phyloP scores from a whole-genome alignment of 2,888 invertebrate species.

The Pandemis corylana region DNA sequence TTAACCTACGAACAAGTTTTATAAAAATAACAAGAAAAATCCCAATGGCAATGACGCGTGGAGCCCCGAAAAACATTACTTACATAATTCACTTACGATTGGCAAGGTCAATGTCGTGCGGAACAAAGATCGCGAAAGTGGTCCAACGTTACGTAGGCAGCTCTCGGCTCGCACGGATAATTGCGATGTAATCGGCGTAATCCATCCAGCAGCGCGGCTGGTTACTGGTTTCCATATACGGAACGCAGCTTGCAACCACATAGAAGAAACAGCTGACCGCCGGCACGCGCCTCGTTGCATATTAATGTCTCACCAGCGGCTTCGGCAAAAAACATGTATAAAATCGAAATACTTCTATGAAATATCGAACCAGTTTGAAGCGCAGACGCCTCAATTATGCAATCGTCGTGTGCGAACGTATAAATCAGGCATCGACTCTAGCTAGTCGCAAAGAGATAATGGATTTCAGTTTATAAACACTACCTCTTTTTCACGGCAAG shows the following conservation, averaged over 20 bases:
- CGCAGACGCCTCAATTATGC: constrained; percentile 74
- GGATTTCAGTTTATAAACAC: constrained; percentile 57
- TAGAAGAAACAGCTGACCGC: constrained; percentile 83
- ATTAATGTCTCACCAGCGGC: constrained; percentile 75
- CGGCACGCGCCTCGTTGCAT: constrained; percentile 81
- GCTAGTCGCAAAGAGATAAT: constrained; percentile 56
- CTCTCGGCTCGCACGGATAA: constrained; percentile 70
- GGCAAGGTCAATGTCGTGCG: constrained; percentile 79
- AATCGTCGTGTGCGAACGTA: constrained; percentile 61
- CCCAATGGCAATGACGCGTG: constrained; percentile 69
- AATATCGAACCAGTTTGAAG: constrained; percentile 70
- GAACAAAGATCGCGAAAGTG: constrained; percentile 83
- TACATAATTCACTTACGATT: constrained; percentile 57
- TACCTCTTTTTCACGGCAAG: constrained; percentile 48
- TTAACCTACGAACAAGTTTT: constrained; percentile 6
- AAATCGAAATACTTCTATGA: constrained; percentile 75
- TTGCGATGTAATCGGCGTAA: constrained; percentile 83
- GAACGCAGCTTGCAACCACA: constrained; percentile 78
- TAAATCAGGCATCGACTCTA: constrained; percentile 58
- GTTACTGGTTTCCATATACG: constrained; percentile 79
- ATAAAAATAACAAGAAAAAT: constrained; percentile 55
- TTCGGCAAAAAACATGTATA: constrained; percentile 72
- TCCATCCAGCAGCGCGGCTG: constrained; percentile 67
- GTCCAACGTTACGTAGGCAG: constrained; percentile 69
- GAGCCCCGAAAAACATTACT: constrained; percentile 73